These are phyloP conservation scores for Macrosoma leucophasiata DNA, from an alignment of 2,888 invertebrate species.

Conservation along the genomic window DNA sequence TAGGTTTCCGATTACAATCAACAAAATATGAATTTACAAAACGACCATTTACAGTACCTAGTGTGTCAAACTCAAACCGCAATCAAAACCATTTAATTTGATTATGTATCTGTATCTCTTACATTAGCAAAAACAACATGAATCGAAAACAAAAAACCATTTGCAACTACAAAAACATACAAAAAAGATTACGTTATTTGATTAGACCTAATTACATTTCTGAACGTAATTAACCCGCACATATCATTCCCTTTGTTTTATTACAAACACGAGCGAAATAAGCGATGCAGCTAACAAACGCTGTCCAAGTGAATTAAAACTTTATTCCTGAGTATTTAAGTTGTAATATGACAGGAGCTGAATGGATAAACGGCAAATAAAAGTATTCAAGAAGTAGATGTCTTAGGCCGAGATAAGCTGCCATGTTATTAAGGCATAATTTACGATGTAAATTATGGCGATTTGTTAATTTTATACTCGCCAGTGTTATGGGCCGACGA, in stretches of 20 bases:
- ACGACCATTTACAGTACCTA: no score
- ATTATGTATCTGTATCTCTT: background rate
- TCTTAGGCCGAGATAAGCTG: constrained; percentile 62
- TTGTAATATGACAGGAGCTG: constrained; percentile 2
- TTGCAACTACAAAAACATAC: constrained; percentile 46
- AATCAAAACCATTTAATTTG: background rate
- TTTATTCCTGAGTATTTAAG: constrained; percentile 29
- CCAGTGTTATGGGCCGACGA: constrained; percentile 43
- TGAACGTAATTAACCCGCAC: constrained; percentile 66
- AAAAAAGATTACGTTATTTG: constrained; percentile 68
- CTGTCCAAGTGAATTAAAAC: constrained; percentile 29
- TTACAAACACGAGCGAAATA: constrained; percentile 45
- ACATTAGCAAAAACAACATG: background rate
- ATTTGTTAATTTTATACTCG: constrained; percentile 68
- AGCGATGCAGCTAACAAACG: constrained; percentile 14
- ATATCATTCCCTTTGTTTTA: constrained; percentile 72
- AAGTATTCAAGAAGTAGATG: constrained; percentile 40
- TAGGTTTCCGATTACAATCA: no score
- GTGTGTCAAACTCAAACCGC: no score
- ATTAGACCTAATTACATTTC: constrained; percentile 72
- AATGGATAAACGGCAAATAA: constrained; percentile 13
- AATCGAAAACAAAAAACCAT: constrained; percentile 29
- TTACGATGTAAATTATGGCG: constrained; percentile 64
- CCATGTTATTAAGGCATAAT: constrained; percentile 66
- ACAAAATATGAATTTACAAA: no score